Evolutionary conservation across 2,113 vertebrate genomes (phyloP), one percentile per base, ranked within the genome.

Genomic region (Macquaria ambigua): DNA sequence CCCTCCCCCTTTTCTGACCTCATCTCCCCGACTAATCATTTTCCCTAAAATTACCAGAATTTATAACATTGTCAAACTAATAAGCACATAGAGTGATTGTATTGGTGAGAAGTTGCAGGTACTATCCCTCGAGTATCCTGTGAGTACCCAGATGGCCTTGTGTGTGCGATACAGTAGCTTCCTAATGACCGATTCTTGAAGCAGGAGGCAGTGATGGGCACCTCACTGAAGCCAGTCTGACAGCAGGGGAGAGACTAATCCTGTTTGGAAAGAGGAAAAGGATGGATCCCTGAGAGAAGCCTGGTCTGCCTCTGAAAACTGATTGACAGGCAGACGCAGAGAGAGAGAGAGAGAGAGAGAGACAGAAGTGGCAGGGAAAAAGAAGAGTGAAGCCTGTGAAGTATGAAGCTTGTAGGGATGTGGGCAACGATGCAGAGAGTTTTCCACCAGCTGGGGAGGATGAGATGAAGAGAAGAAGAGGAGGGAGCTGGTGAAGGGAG

Each of bases 221-320:
- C 79, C 83, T 87, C 86, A 79, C 56, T 90, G 82, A 81, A 86
- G 74, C 70, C 56, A 37, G 76, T 78, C 81, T 92, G 91, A 90
- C 91, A 91, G 90, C 87, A 90, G 76, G 75, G 62, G 77, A 86
- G 82, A 74, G 82, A 74, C 77, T 90, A 92, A 92, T 93, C 91
- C 90, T 86, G 90, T 93, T 89, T 83, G 61, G 84, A 83, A 55
- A 83, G 70, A 84, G 66, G 67, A 23, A 66, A 70, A 74, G 74
- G 87, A 85, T 31, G 79, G 81, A 85, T 92, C 81, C 73, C 82
- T 79, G 39, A 86, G 87, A 90, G 87, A 81, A 66, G 80, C 83
- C 67, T 46, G 31, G 31, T 50, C 84, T 77, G 62, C 25, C 23
- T 73, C 79, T 85, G 77, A 85, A 78, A 87, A 73, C 68, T 82